phyloP scores from a whole-genome alignment of 2,113 vertebrate species.

The Thamnaconus septentrionalis region DNA sequence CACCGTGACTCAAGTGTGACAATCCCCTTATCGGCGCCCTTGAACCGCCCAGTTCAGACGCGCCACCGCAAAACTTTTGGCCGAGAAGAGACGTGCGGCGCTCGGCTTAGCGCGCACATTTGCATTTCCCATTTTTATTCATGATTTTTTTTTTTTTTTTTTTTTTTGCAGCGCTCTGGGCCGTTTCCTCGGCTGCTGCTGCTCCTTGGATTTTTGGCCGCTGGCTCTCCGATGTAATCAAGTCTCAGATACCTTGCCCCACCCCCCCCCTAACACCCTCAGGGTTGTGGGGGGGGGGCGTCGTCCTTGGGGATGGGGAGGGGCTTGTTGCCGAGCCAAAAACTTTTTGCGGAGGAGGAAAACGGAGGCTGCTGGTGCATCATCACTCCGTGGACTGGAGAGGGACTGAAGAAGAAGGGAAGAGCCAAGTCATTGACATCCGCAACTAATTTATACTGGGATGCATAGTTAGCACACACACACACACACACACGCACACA shows the following conservation, averaged over 20 bases:
- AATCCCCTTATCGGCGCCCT: background rate
- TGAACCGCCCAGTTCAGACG: constrained; percentile 14
- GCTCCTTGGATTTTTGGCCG: constrained; percentile 25
- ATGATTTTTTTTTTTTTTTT: constrained; percentile 5
- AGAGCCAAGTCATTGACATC: constrained; percentile 4
- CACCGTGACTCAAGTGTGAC: constrained; percentile 5
- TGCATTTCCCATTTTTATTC: constrained; percentile 52
- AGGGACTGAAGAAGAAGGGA: constrained; percentile 6
- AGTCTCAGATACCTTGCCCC: constrained; percentile 38
- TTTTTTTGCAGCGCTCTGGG: background rate
- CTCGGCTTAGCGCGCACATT: constrained; percentile 10
- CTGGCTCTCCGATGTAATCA: constrained; percentile 34
- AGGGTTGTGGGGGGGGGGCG: background rate
- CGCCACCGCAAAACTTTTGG: background rate
- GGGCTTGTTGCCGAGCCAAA: constrained; percentile 37
- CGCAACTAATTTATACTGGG: too few relatives aligned
- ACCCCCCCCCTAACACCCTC: too few relatives aligned
- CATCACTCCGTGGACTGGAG: constrained; percentile 11
- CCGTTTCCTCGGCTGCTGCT: constrained; percentile 11
- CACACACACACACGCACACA: background rate
- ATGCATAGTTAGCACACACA: too few relatives aligned
- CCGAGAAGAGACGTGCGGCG: background rate
- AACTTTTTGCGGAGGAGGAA: constrained; percentile 53
- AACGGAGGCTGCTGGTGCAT: constrained; percentile 19
- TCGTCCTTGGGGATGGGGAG: constrained; percentile 31